These are phyloP conservation scores for Tribolium castaneum DNA, from an alignment of 1,140 invertebrate species.

Conservation along the genomic window DNA sequence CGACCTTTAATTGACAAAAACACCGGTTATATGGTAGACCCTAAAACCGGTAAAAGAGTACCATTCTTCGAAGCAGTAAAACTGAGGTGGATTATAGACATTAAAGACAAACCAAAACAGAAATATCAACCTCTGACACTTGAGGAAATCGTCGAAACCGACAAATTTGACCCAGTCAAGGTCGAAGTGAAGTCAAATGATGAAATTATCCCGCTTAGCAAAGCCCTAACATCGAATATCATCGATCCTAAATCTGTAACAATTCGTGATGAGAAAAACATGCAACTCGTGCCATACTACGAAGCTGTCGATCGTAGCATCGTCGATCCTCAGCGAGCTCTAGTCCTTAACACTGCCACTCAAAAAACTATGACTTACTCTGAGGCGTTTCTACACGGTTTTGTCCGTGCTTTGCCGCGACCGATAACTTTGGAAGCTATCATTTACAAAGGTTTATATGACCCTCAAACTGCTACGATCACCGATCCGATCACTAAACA, in stretches of 20 bases:
- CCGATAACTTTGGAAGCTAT: conserved; percentile 82
- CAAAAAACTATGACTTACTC: conserved; percentile 75
- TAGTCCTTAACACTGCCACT: conserved; percentile 77
- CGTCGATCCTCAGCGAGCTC: conserved; percentile 79
- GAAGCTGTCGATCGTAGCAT: conserved; percentile 83
- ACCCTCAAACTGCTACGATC: conserved; percentile 77
- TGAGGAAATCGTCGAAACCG: conserved; percentile 74
- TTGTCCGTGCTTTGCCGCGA: conserved; percentile 73
- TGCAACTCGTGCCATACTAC: conserved; percentile 77
- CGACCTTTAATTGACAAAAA: conserved; percentile 80
- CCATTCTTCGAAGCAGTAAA: conserved; percentile 88
- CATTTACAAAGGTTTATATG: conserved; percentile 78
- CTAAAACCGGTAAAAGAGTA: conserved; percentile 81
- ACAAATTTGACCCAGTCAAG: conserved; percentile 72
- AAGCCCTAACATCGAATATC: conserved; percentile 78
- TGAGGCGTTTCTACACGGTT: conserved; percentile 76
- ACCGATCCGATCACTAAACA: conserved; percentile 78
- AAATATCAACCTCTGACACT: conserved; percentile 66
- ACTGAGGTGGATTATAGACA: conserved; percentile 75
- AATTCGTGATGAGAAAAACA: conserved; percentile 76
- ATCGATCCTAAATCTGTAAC: conserved; percentile 80
- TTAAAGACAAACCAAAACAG: conserved; percentile 66
- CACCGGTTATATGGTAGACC: conserved; percentile 85
- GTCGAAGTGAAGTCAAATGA: conserved; percentile 74
- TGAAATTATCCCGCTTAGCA: conserved; percentile 71